Evolutionary conservation across 2,888 invertebrate species (phyloP), one percentile per base, ranked within the genome.

Genomic region (Gari tellinella): DNA sequence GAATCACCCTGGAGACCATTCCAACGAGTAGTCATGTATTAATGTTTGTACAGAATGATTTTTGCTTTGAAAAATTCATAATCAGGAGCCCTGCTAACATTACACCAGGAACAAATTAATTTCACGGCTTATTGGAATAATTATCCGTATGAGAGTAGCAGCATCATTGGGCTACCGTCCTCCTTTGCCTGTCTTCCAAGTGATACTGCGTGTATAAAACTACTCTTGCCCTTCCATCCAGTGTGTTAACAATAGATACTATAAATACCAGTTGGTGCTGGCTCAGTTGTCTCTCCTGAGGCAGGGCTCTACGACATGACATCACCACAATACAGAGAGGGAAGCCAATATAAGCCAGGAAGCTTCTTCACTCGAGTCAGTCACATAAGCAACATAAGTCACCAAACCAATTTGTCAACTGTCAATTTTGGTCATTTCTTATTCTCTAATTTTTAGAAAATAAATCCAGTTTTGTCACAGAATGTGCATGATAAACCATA

Each of bases 251-350:
- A 48, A 68, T 31, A 64, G 41, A 56, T 62, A 76, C 60, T 64
- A 60, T 73, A 64, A 68, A 72, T 76, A 70, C 72, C 72, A 60
- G 72, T 56, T 65, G 61, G 43, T 63, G 58, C 48, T 45, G 10
- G 10, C 31, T 4, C 21, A 15, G 49, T 46, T 12, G n/a, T 70
- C 74, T 74, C 68, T 75, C 69, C 75, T 69, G 75, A 55, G 76
- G 76, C 76, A 76, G 70, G 80, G 72, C 73, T 80, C 79, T 78
- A 78, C 84, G 84, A 84, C 84, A 84, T 84, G 84, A 84, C 84
- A 80, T 70, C 81, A 70, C 76, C 76, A 74, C 78, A 72, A 80
- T 63, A 76, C 61, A 64, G 76, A 75, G 81, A 79, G 81, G 82
- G 84, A 79, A 74, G 75, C 48, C 31, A 31, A 31, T 4, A 31